A percentile compares a stretch with the other conserved stretches of the same genome.
Conservation (phyloP, 2,797 vertebrate species). For the Chelon auratus region DNA sequence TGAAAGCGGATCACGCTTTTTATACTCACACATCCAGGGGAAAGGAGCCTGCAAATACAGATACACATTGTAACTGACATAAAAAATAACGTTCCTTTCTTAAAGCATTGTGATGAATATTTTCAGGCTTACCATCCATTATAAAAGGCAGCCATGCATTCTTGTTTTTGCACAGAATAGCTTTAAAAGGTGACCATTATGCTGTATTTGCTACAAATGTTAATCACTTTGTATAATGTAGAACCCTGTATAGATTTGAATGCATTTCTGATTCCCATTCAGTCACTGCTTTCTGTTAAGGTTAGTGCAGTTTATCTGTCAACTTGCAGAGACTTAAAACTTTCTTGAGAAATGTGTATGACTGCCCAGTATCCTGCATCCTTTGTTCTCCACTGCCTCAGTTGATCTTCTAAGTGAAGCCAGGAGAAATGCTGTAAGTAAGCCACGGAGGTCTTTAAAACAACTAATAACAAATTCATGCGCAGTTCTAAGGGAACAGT, state of each 20-base stretch:
- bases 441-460: slow-evolving; percentile 21
- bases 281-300: slow-evolving; percentile 6
- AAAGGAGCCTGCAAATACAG: slow-evolving; percentile 7
- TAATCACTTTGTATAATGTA: neutral
- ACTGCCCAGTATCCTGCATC: neutral
- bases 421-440: slow-evolving; percentile 5
- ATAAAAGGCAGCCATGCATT: neutral
- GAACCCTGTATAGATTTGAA: neutral
- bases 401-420: neutral
- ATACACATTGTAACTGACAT: slow-evolving; percentile 11
- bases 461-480: slow-evolving; percentile 19
- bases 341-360: neutral
- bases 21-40: neutral
- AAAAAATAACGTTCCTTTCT: neutral
- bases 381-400: slow-evolving; percentile 8
- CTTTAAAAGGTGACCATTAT: neutral
- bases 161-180: neutral
- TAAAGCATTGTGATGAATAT: neutral
- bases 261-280: neutral
- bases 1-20: neutral
- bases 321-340: neutral
- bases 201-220: neutral
- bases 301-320: neutral
- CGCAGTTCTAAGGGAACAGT: neutral
- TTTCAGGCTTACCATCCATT: neutral